Evolutionary conservation across 2,797 vertebrate species (phyloP).

Genomic region (Podarcis siculus): DNA sequence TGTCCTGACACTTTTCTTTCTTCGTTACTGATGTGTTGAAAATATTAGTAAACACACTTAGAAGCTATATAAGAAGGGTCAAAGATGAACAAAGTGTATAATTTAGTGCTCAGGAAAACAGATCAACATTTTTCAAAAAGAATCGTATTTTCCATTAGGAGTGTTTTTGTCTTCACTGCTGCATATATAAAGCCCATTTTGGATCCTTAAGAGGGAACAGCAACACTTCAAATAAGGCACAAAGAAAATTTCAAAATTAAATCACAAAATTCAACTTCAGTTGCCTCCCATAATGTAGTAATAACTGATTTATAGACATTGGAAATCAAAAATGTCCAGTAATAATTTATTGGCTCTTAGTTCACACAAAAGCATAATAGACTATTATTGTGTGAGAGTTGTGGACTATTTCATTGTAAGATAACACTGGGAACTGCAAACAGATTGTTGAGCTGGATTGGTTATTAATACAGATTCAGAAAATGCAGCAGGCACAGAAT

Average conservation of each 20-base stretch:
- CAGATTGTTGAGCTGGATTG: neutral
- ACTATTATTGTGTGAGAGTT: neutral
- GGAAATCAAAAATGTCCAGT: neutral
- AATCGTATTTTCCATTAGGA: neutral
- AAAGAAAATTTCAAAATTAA: constrained; percentile 11
- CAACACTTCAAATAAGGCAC: neutral
- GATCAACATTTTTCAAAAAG: constrained; percentile 2
- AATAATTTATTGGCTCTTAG: neutral
- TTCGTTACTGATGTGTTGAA: constrained; percentile 32
- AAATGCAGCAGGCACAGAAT: neutral
- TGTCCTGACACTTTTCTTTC: constrained; percentile 53
- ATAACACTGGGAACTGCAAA: neutral
- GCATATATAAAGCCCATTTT: neutral
- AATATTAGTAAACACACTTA: constrained; percentile 28
- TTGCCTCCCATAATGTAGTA: too few relatives aligned
- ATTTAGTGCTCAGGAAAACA: constrained; percentile 9
- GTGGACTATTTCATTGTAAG: neutral
- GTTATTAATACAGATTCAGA: neutral
- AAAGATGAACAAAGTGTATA: constrained; percentile 8
- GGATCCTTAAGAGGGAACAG: neutral
- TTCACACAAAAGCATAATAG: neutral
- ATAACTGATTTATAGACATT: neutral
- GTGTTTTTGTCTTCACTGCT: neutral
- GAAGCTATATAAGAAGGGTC: constrained; percentile 31
- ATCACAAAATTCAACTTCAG: neutral